Evolutionary conservation across 2,113 vertebrate genomes (phyloP).

Genomic region (Vireo altiloquus): DNA sequence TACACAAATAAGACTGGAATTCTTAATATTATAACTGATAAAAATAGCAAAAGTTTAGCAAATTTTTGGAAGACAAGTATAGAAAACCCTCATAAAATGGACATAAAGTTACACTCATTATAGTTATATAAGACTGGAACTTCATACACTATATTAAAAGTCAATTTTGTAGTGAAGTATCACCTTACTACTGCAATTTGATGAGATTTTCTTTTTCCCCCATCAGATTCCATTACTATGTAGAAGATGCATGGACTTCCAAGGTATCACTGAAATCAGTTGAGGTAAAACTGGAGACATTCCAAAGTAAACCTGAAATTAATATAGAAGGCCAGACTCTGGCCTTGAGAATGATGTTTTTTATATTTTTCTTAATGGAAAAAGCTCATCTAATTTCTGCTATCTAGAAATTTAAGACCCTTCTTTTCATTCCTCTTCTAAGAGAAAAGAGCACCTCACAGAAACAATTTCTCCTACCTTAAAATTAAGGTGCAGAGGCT

Average conservation of each 20-base stretch:
- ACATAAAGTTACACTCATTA: background rate
- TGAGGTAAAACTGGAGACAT: background rate
- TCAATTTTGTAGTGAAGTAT: background rate
- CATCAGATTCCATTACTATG: background rate
- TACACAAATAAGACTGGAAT: background rate
- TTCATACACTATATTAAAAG: background rate
- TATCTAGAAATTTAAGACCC: background rate
- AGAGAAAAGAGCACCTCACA: background rate
- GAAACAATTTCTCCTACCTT: background rate
- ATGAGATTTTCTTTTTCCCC: background rate
- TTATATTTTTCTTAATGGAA: background rate
- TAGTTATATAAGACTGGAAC: background rate
- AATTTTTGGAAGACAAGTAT: background rate
- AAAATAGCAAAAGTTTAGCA: background rate
- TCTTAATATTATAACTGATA: background rate
- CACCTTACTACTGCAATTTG: background rate
- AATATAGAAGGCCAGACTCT: background rate
- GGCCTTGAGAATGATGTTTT: background rate
- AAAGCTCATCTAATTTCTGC: background rate
- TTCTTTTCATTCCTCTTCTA: background rate
- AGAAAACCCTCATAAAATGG: background rate
- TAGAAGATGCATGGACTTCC: background rate
- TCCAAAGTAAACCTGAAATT: background rate
- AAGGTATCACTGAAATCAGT: background rate
- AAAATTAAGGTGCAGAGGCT: background rate